These are phyloP conservation scores for Paguma larvata DNA, from an alignment of 2,797 vertebrate species.

Conservation along the genomic window DNA sequence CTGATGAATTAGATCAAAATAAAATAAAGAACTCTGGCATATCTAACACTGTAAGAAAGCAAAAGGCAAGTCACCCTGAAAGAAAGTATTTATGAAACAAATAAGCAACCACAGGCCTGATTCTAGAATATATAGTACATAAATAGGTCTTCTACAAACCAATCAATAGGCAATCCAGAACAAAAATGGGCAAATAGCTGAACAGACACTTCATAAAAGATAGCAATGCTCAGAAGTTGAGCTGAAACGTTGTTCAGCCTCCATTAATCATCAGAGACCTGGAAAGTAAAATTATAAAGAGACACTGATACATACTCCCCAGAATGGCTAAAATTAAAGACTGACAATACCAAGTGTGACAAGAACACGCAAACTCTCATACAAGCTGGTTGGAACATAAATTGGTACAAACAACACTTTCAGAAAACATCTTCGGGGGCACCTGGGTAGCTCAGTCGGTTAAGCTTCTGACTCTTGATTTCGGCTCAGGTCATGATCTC, in stretches of 20 bases:
- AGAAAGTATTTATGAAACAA: background rate
- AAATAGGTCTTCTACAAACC: background rate
- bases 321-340: background rate
- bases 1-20: background rate
- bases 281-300: background rate
- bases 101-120: background rate
- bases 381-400: background rate
- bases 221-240: background rate
- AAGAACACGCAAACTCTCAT: background rate
- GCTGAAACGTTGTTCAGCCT: background rate
- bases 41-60: background rate
- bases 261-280: background rate
- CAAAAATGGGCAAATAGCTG: background rate
- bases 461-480: no score
- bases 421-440: background rate
- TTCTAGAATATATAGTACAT: background rate
- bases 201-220: background rate
- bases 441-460: no score
- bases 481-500: no score
- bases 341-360: background rate
- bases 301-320: background rate
- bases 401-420: background rate
- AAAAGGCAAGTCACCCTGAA: background rate
- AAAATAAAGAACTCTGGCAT: background rate
- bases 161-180: background rate